Base-by-base conservation (phyloP, 2,888 invertebrate genomes). In the Chalcis sispes region DNA sequence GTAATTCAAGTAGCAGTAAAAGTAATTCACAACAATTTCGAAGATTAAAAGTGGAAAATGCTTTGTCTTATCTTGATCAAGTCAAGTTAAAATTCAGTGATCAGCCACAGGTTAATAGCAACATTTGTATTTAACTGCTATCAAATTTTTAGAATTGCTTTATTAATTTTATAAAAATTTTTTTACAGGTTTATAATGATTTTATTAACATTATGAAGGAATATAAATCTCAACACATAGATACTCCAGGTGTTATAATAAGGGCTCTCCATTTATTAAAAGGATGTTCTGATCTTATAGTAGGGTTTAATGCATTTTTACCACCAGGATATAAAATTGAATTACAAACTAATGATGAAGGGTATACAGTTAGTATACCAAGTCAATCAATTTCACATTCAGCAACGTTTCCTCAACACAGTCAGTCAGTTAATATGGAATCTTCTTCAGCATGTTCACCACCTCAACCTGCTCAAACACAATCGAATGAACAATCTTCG, bases 121-220 rank as follows among this genome's bases (percentile, higher is more conserved):
- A 13, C 27, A 1, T 18, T 1, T 7, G n/a, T 58, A 18, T n/a
- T 4, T 20, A 3, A n/a, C 20, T 2, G 18, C 18, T 18, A n/a
- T 5, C 18, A 32, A 18, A 18, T 20, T 18, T 20, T 50, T 15
- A 18, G 2, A 8, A 7, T 36, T 7, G 36, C 10, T 7, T 36
- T 36, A 7, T 36, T 10, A 36, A 36, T 36, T 8, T 48, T 48
- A 32, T 4, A n/a, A 48, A 40, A n/a, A 54, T 29, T 64, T 20
- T 4, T 20, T 32, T 42, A 20, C 40, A 93, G 90, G 97, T 98
- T 29, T 99, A 99, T 90, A 99, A 99, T 89, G 98, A 99, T 89
- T 99, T 99, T 87, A 90, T 99, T 85, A 99, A 99, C 89, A 99
- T 99, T 82, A 99, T 99, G 99, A 99, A 99, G 90, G 99, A 99